Base-by-base conservation (phyloP, 2,113 vertebrate genomes). In the Marmota flaviventris region DNA sequence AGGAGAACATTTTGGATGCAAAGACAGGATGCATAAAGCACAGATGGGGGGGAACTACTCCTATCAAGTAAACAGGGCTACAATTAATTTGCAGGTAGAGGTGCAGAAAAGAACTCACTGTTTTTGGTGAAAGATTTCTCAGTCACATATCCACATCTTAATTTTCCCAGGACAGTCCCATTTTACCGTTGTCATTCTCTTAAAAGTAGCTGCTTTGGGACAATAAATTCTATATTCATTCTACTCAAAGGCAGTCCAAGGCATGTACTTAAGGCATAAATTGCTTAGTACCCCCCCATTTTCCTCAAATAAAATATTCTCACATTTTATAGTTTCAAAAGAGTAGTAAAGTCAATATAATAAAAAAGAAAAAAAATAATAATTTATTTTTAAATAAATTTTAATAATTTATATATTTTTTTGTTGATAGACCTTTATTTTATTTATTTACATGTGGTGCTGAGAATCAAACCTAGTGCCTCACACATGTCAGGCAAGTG, bases 61-160 rank as follows among this genome's bases (percentile, higher is more conserved):
- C 12, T 17, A 34, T 8, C 3, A 17, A 5, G 14, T 16, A 53
- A 91, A 29, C 1, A 39, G 20, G 17, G 9, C 3, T 56, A 5
- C 14, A 65, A 20, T 45, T 39, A 45, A n/a, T 32, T 4, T 11
- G 10, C 12, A 39, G 32, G 29, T 32, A 39, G 8, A 73, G 2
- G 18, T 27, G 18, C 9, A 42, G 14, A 12, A 24, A 22, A 88
- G 5, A 81, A 27, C 5, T 5, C 34, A 0, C 8, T 75, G 16
- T 8, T 20, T 32, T 53, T 11, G 8, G 42, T 32, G 3, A 2
- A 22, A 8, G 32, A 0, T 65, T 95, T 79, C 91, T 72, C 70
- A n/a, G 22, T 27, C 45, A 27, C 29, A 1, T 0, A 61, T 0
- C 4, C 39, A 58, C 3, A n/a, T 25, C 2, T 17, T 1, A 27